Evolutionary conservation across 2,888 invertebrate species (phyloP).

Genomic region (Neuroscelio doddi): DNA sequence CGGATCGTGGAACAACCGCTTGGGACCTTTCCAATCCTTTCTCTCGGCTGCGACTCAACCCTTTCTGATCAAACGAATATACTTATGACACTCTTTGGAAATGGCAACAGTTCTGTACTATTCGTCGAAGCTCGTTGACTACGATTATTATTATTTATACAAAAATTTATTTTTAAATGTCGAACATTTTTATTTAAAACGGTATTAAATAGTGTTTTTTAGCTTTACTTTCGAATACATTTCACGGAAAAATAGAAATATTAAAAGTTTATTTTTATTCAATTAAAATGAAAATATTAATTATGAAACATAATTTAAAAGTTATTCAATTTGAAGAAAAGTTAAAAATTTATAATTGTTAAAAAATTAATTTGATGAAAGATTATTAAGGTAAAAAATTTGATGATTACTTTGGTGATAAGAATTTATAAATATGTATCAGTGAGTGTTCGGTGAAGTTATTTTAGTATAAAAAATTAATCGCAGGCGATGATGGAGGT

Average conservation of each 20-base stretch:
- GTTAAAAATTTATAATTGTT: too few relatives aligned
- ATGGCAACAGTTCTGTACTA: slow-evolving; percentile 40
- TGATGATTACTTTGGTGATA: too few relatives aligned
- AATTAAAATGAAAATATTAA: too few relatives aligned
- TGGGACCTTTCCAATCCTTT: slow-evolving; percentile 46
- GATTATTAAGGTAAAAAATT: too few relatives aligned
- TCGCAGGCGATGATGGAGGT: slow-evolving; percentile 26
- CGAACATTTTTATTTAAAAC: not conserved
- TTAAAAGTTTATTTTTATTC: too few relatives aligned
- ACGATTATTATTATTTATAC: not conserved
- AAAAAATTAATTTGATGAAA: too few relatives aligned
- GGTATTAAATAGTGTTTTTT: not conserved
- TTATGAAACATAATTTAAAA: too few relatives aligned
- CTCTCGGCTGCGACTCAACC: slow-evolving; percentile 15
- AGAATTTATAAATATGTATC: not conserved
- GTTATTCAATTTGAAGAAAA: too few relatives aligned
- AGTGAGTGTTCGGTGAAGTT: too few relatives aligned
- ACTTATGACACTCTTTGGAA: slow-evolving; percentile 20
- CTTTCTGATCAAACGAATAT: slow-evolving; percentile 5
- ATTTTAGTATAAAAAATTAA: slow-evolving; percentile 49
- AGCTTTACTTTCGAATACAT: not conserved
- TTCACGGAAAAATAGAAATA: too few relatives aligned
- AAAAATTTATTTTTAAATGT: not conserved
- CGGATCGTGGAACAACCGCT: slow-evolving; percentile 7
- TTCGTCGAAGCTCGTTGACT: slow-evolving; percentile 34